Conservation (phyloP, 35 echinoderm and acorn worm species). For the Lytechinus variegatus region DNA sequence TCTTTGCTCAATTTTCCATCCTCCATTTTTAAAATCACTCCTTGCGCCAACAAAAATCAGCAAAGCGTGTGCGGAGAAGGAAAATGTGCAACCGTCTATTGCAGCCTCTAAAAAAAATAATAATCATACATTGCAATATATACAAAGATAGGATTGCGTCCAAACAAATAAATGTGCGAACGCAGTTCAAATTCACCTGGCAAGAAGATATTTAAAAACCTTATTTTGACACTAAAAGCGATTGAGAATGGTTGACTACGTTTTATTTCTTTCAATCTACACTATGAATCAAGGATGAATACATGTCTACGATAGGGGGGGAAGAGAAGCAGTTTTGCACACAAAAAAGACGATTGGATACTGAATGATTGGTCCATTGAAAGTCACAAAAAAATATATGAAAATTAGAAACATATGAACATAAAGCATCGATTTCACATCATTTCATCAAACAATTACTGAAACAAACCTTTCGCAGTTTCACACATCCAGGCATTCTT, state of each 20-base stretch:
- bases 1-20: background rate
- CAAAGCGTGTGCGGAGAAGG: background rate
- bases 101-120: background rate
- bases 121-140: background rate
- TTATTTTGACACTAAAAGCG: background rate
- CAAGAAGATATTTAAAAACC: background rate
- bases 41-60: background rate
- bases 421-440: background rate
- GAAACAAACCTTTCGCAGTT: no score
- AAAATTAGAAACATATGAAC: background rate
- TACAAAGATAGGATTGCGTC: background rate
- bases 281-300: conserved; percentile 2
- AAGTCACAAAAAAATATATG: background rate
- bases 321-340: background rate
- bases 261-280: conserved; percentile 2
- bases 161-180: background rate
- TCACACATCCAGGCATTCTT: no score
- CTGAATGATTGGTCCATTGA: conserved; percentile 2
- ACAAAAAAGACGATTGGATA: background rate
- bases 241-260: background rate
- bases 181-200: background rate
- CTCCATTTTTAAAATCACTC: background rate
- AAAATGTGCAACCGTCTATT: conserved; percentile 3
- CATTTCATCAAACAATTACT: background rate
- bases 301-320: background rate